Base-by-base conservation (phyloP, 92 coral and sea anemone species). In the Palythoa grandis region DNA sequence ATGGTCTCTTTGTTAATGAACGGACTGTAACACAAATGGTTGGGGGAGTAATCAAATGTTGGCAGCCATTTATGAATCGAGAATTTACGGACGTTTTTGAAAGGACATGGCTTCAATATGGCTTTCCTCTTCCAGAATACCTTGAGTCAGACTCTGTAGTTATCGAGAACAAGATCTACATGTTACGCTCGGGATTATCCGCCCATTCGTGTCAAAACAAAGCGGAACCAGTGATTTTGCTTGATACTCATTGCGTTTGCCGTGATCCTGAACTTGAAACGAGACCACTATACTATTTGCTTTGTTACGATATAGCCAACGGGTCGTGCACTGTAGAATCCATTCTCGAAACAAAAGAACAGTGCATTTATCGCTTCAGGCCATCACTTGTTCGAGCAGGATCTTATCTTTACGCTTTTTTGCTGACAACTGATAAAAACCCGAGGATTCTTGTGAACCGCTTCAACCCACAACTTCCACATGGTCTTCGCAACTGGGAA, bases 21-120 rank as follows among this genome's bases (percentile, higher is more conserved):
- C 54, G 22, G 1, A 17, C 54, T 38, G 77, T 19, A 12, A 11
- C 47, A 63, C 25, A 29, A 57, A 40, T 24, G 58, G 22, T 19
- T 15, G 68, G 68, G 4, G 57, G 66, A 17, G 23, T 77, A 29
- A 67, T 53, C 8, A 77, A 77, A 19, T 77, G 68, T 14, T 77
- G 82, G 82, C 82, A 57, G 68, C 82, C 82, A 40, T 57, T 54
- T n/a, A 7, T 29, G 79, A 52, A 52, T 15, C 16, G 52, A 53
- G 50, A 77, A 77, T 66, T n/a, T 3, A 20, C 50, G 15, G 69
- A 35, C 15, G 66, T 39, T 35, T 60, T 77, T 22, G 37, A 77
- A 43, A 54, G 66, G n/a, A 37, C 16, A 56, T 3, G 60, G 37
- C 12, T 5, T 57, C 11, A 6, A 13, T 40, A 77, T 17, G 66